Base-by-base conservation (phyloP, 23 tunicate genomes). In the Aplidium turbinatum region DNA sequence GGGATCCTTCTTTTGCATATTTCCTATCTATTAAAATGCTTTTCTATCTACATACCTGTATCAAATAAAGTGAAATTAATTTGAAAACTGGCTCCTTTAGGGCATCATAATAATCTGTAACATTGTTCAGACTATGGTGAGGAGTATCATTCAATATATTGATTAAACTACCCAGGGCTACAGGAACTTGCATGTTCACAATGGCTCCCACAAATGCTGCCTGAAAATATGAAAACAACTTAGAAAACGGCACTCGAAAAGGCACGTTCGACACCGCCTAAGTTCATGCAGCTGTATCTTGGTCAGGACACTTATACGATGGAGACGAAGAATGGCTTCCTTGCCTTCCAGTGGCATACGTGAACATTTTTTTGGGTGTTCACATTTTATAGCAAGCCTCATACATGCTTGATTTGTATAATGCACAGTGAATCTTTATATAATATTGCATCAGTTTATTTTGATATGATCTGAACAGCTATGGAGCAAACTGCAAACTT, bases 161-260 rank as follows among this genome's bases (percentile, higher is more conserved):
- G 0, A 90, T 74, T 22, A 90, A 63, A 57, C 83, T 66, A 21
- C 97, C 97, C 9, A 90, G 45, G 53, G 73, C 50, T 9, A 26
- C 62, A 31, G 97, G 97, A 7, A 90, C 72, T 33, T 83, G 73
- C 72, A 90, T 90, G 73, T 90, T 90, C 64, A 90, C 63, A 26
- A 36, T 27, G 9, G 97, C 90, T 20, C 92, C 88, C 25, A 80
- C 64, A 13, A 90, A 68, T 4, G 97, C 97, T 71, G 80, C 65
- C 85, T 83, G 35, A 35, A 78, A 65, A 78, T 32, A 46, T 26
- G 5, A 21, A 11, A 26, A 56, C 32, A 4, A 11, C 33, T 70
- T 25, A 42, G 48, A n/a, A n/a, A n/a, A n/a, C n/a, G n/a, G n/a
- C n/a, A n/a, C n/a, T n/a, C n/a, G n/a, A n/a, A n/a, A n/a, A n/a